Evolutionary conservation across 1,140 invertebrate genomes (phyloP), one percentile per base, ranked within the genome.

Genomic region (Macrocentrus cingulum): DNA sequence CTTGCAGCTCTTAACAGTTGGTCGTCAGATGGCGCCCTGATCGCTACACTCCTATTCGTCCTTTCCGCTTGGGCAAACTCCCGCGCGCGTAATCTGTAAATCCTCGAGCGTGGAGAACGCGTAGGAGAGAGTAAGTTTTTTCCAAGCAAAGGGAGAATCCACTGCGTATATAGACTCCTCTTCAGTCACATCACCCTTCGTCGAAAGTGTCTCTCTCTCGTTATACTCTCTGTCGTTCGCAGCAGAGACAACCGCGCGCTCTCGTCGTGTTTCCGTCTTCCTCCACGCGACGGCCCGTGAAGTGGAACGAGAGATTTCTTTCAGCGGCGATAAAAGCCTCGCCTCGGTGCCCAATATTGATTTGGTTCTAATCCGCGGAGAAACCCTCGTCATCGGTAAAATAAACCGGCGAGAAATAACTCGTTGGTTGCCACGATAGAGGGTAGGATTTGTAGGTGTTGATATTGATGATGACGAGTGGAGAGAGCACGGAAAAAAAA

Each of bases 321-420:
- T 73, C 66, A 68, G 22, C 42, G 61, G 63, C 69, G 75, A 79
- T 77, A 77, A 77, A 79, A 78, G 75, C 74, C 66, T 75, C 71
- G 74, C 71, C 62, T 76, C 73, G 61, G 70, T 77, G 74, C 73
- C 70, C 77, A 78, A 80, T 78, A 80, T 80, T 78, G 77, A 80
- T 80, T 80, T 71, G 71, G 64, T 70, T 76, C 70, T 78, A 79
- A 79, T 79, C 75, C 69, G 70, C 68, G 68, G 72, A 75, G 67
- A 66, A 66, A 61, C 60, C 53, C 56, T 64, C 52, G 56, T 61
- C 62, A 52, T 61, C 32, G 56, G 59, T 61, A 61, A 61, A 61
- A 61, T 64, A 59, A 64, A 64, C 62, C 59, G 46, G 13, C 51
- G 51, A 59, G 62, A 61, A 64, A 63, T 64, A 64, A 64, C 62